Percentiles rank a stretch among this genome's conserved stretches.
Evolutionary conservation across 2,888 invertebrate species (phyloP).

Genomic region (Andricus quercusramuli): DNA sequence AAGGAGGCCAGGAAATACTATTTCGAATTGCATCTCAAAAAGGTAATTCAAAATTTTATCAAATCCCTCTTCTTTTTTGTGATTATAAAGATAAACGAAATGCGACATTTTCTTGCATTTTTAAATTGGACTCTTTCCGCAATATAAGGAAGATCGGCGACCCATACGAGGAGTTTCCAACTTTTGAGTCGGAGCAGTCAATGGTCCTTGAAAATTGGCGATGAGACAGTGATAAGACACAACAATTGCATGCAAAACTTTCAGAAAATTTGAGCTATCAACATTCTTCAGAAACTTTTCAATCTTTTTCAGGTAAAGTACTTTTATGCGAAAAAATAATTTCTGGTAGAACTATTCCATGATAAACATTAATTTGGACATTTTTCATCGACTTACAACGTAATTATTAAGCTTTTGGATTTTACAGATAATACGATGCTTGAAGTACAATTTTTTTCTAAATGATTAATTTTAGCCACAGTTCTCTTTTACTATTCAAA

Average conservation of each 20-base stretch:
- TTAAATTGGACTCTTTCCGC: slow-evolving; percentile 15
- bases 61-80: too few species aligned
- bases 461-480: too few species aligned
- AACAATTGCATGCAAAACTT: slow-evolving; percentile 19
- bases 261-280: not conserved
- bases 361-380: not conserved
- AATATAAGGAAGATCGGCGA: slow-evolving; percentile 8
- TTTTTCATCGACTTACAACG: too few species aligned
- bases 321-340: not conserved
- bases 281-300: slow-evolving; percentile 8
- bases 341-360: not conserved
- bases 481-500: too few species aligned
- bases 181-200: slow-evolving; percentile 24
- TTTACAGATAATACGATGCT: too few species aligned
- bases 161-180: slow-evolving; percentile 31
- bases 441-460: too few species aligned
- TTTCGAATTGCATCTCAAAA: not conserved
- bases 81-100: not conserved
- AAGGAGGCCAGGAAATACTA: not conserved
- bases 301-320: not conserved
- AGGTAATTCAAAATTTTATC: not conserved
- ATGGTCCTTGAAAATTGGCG: slow-evolving; percentile 35
- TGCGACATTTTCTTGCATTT: not conserved
- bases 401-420: too few species aligned
- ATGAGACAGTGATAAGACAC: slow-evolving; percentile 34